A percentile compares a stretch with the other conserved stretches of the same genome.
Evolutionary conservation across 1,140 invertebrate species (phyloP).

Genomic region (Ceratina australensis): DNA sequence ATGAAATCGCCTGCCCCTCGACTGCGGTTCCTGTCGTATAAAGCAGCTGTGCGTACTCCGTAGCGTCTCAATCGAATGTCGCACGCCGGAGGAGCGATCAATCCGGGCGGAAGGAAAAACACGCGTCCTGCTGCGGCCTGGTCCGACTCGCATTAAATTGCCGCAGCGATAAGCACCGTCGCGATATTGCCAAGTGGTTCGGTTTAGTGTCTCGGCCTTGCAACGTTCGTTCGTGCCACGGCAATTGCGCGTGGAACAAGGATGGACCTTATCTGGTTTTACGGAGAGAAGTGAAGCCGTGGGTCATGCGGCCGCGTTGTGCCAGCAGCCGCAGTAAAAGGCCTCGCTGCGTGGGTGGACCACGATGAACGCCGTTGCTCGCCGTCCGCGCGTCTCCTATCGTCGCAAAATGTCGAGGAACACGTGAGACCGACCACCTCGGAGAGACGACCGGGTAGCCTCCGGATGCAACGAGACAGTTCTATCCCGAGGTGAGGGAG

Average conservation of each 20-base stretch:
- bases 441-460: background rate
- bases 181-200: background rate
- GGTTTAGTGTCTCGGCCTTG: background rate
- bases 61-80: no score
- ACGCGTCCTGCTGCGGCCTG: no score
- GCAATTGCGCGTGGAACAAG: no score
- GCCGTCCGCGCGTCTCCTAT: background rate
- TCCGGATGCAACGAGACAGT: constrained; percentile 28
- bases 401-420: constrained; percentile 20
- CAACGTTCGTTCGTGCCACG: background rate
- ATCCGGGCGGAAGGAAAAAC: no score
- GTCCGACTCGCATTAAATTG: no score
- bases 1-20: no score
- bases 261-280: background rate
- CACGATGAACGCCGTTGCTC: constrained; percentile 39
- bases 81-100: no score
- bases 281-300: background rate
- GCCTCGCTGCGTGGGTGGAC: background rate
- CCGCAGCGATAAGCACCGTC: background rate
- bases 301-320: constrained; percentile 13
- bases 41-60: no score
- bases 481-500: constrained; percentile 45
- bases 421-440: constrained; percentile 5
- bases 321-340: constrained; percentile 45
- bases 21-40: no score